Evolutionary conservation across 2,113 vertebrate species (phyloP), one percentile per base, ranked within the genome.

Genomic region (Asarcornis scutulata): DNA sequence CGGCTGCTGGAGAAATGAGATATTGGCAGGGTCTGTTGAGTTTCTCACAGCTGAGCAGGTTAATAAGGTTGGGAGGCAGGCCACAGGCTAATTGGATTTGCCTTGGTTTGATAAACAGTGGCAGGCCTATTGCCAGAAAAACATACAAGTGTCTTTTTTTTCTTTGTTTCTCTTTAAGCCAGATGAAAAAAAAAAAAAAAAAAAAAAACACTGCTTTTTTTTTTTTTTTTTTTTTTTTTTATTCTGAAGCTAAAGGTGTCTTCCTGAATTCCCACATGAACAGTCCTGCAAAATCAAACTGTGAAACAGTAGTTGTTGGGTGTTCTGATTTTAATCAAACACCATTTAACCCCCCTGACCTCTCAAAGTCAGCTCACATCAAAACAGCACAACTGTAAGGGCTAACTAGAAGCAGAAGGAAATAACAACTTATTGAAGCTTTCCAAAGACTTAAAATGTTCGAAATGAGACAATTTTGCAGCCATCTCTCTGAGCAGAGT

Each of bases 51-150:
- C 99, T 98, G 98, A 99, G 99, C 98, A 98, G 99, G 99, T 99
- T 99, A 99, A 99, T 99, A 98, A 98, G 99, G 98, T 98, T 98
- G 98, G 98, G 98, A 98, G 99, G 98, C 97, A 98, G 99, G 98
- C 98, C 98, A 97, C 98, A 95, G 97, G 98, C 99, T 99, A 99
- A 99, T 99, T 99, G 99, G 99, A 99, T 99, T 99, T 99, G 98
- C 98, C 97, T 97, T 97, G 98, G 98, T 98, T 99, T 98, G 98
- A 99, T 99, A 98, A 99, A 99, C 98, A 99, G 98, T 97, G 98
- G 98, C 97, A 98, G 98, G 98, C 97, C 96, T 96, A 86, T 98
- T 96, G 97, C 98, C 97, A 98, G 97, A 96, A 98, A 98, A 97
- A 96, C 90, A 98, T 98, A 97, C 83, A 97, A 83, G 36, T 36